phyloP scores from a whole-genome alignment of 2,113 vertebrate genomes.

The Mus spicilegus region DNA sequence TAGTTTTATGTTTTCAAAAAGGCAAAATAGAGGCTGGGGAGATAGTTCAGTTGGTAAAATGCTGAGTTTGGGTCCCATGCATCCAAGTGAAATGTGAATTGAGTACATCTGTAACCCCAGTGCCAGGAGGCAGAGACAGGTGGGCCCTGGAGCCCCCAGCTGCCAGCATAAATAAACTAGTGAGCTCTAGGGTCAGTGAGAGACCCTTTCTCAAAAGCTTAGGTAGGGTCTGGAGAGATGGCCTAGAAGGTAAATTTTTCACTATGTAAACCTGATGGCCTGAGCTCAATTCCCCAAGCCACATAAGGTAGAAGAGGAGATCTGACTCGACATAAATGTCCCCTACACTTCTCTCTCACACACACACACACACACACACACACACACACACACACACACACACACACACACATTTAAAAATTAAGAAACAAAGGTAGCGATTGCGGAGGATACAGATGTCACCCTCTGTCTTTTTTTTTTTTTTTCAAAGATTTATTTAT shows the following conservation, averaged over 20 bases:
- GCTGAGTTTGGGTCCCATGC: neutral
- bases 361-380: too few species aligned
- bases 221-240: neutral
- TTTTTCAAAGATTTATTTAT: too few species aligned
- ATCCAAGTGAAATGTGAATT: neutral
- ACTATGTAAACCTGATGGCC: neutral
- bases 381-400: too few species aligned
- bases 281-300: neutral
- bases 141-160: neutral
- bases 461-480: neutral
- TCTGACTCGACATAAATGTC: neutral
- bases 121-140: neutral
- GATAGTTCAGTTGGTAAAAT: neutral
- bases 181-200: neutral
- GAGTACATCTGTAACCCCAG: neutral
- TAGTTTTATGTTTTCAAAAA: conserved; percentile 32
- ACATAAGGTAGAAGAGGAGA: neutral
- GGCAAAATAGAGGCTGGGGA: neutral
- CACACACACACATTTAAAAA: neutral
- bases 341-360: neutral
- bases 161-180: neutral
- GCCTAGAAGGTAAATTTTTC: neutral
- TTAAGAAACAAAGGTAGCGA: neutral
- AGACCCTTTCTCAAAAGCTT: neutral
- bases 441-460: neutral